Evolutionary conservation across 2,113 vertebrate genomes (phyloP).

Genomic region (Eidolon helvum): DNA sequence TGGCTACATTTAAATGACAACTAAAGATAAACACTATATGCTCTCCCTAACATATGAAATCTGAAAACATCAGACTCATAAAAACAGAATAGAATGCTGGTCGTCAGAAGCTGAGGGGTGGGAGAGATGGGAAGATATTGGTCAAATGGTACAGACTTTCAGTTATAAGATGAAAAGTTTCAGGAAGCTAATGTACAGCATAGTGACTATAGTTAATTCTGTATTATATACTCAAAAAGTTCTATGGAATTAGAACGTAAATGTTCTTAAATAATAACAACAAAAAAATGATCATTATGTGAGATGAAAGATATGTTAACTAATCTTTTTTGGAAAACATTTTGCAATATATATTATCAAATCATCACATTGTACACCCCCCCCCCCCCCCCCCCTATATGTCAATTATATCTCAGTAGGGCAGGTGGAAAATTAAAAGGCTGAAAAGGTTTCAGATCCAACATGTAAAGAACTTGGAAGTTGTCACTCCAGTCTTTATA

Average conservation of each 20-base stretch:
- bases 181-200: not conserved
- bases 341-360: not conserved
- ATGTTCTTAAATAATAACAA: not conserved
- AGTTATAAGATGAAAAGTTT: not conserved
- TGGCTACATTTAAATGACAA: not conserved
- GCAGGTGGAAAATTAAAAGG: not conserved
- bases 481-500: not conserved
- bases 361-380: not conserved
- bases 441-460: not conserved
- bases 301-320: not conserved
- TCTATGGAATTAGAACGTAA: not conserved
- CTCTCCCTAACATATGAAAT: not conserved
- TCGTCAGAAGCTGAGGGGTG: not conserved
- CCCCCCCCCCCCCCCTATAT: too few species aligned
- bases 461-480: not conserved
- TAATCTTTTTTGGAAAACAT: not conserved
- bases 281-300: not conserved
- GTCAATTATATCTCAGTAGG: not conserved
- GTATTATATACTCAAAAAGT: not conserved
- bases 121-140: not conserved
- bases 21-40: not conserved
- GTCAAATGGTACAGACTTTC: not conserved
- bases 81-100: not conserved
- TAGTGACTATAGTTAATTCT: not conserved
- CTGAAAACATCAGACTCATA: not conserved